phyloP scores from a whole-genome alignment of 2,888 invertebrate species.

The Therioaphis trifolii region DNA sequence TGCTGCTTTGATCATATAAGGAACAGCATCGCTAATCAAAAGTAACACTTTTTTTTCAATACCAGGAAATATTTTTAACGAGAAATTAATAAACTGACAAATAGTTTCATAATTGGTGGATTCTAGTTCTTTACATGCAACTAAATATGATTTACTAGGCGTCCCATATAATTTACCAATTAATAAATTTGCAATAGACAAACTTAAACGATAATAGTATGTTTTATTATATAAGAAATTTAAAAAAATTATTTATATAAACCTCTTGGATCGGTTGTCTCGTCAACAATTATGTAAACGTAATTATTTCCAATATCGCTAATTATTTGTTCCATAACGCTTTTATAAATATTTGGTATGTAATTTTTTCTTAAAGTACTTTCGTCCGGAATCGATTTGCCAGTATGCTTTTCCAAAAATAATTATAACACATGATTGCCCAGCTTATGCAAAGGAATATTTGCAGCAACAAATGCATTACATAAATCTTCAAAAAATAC shows the following conservation, averaged over 20 bases:
- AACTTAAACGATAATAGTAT: not conserved
- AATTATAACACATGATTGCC: not conserved
- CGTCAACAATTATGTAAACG: too few species aligned
- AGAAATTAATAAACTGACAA: not conserved
- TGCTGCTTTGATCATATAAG: slow-evolving; percentile 66
- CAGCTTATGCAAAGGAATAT: slow-evolving; percentile 9
- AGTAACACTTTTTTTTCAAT: slow-evolving; percentile 19
- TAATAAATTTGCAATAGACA: slow-evolving; percentile 23
- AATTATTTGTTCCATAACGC: too few species aligned
- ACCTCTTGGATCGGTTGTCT: too few species aligned
- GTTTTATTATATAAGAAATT: too few species aligned
- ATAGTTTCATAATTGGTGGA: slow-evolving; percentile 13
- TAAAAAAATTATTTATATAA: too few species aligned
- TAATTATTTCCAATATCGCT: too few species aligned
- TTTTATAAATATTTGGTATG: too few species aligned
- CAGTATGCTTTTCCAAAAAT: not conserved
- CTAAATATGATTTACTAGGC: not conserved
- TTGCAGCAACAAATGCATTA: slow-evolving; percentile 39
- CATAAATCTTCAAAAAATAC: not conserved
- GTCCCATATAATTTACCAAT: slow-evolving; percentile 6
- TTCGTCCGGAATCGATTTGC: not conserved
- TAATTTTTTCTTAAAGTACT: not conserved
- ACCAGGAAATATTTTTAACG: not conserved
- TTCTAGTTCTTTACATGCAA: slow-evolving; percentile 2
- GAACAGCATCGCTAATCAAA: slow-evolving; percentile 61